These are phyloP conservation scores for Andrena dorsata DNA, from an alignment of 2,888 invertebrate species.

Conservation along the genomic window DNA sequence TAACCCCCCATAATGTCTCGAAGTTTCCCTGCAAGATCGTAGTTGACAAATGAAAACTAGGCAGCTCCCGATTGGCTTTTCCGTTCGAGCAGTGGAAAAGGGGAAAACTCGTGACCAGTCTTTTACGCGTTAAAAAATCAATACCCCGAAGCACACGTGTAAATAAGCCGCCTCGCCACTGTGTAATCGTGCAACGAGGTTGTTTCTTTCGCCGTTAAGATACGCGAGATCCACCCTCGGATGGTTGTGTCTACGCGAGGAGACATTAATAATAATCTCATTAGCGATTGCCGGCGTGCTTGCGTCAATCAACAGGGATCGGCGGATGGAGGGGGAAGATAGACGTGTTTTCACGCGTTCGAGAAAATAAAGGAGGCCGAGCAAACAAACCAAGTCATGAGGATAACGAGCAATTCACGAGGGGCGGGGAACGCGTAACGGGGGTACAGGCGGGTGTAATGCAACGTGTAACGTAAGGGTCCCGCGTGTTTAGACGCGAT, in stretches of 20 bases:
- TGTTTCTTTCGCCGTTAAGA: constrained; percentile 46
- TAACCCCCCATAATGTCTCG: too few relatives aligned
- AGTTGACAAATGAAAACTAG: too few relatives aligned
- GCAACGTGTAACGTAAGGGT: too few relatives aligned
- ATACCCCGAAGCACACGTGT: neutral
- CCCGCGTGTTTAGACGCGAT: too few relatives aligned
- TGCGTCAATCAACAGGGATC: constrained; percentile 58
- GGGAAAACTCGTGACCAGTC: too few relatives aligned
- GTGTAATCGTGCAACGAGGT: constrained; percentile 8
- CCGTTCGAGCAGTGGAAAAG: too few relatives aligned
- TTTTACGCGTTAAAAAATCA: neutral
- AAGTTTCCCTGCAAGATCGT: too few relatives aligned
- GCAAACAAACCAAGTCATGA: constrained; percentile 39
- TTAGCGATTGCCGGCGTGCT: constrained; percentile 57
- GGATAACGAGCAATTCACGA: constrained; percentile 70
- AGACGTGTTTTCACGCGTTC: constrained; percentile 64
- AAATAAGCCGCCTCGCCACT: constrained; percentile 3
- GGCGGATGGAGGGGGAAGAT: neutral
- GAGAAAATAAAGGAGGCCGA: constrained; percentile 65
- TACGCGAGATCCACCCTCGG: constrained; percentile 37
- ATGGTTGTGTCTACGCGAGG: constrained; percentile 57
- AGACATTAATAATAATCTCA: constrained; percentile 58
- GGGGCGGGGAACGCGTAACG: neutral
- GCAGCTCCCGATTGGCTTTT: too few relatives aligned
- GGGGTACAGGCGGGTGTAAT: too few relatives aligned